phyloP scores from a whole-genome alignment of 1,140 invertebrate species.

The Camponotus floridanus region DNA sequence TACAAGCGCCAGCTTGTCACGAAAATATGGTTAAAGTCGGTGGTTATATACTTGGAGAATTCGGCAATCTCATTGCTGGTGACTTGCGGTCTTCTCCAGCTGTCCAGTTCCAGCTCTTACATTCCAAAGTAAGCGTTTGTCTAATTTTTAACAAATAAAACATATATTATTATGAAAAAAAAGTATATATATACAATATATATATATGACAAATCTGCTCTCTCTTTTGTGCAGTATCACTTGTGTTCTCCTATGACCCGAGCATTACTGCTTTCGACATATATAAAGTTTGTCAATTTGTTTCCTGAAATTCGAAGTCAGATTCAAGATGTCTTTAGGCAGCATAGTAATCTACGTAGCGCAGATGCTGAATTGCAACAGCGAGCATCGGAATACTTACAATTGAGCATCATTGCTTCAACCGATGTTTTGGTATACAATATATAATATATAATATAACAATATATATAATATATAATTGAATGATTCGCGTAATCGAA shows the following conservation, averaged over 20 bases:
- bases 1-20: slow-evolving; percentile 99
- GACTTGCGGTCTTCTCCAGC: slow-evolving; percentile 98
- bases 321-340: slow-evolving; percentile 98
- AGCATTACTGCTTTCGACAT: slow-evolving; percentile 98
- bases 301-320: slow-evolving; percentile 99
- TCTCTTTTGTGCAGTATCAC: slow-evolving; percentile 91
- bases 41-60: slow-evolving; percentile 99
- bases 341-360: slow-evolving; percentile 98
- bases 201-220: slow-evolving; percentile 28
- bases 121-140: slow-evolving; percentile 93
- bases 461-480: neutral
- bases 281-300: slow-evolving; percentile 99
- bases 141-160: too few relatives aligned
- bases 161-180: too few relatives aligned
- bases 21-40: slow-evolving; percentile 99
- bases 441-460: neutral
- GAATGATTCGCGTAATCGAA: neutral
- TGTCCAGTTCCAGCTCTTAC: slow-evolving; percentile 98
- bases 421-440: slow-evolving; percentile 95
- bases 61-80: slow-evolving; percentile 99
- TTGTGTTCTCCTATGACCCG: slow-evolving; percentile 98
- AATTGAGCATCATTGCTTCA: slow-evolving; percentile 98
- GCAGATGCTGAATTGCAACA: slow-evolving; percentile 99
- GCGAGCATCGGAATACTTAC: slow-evolving; percentile 98
- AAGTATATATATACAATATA: too few relatives aligned